Evolutionary conservation across 2,797 vertebrate species (phyloP).

Genomic region (Sebastes nivosus): DNA sequence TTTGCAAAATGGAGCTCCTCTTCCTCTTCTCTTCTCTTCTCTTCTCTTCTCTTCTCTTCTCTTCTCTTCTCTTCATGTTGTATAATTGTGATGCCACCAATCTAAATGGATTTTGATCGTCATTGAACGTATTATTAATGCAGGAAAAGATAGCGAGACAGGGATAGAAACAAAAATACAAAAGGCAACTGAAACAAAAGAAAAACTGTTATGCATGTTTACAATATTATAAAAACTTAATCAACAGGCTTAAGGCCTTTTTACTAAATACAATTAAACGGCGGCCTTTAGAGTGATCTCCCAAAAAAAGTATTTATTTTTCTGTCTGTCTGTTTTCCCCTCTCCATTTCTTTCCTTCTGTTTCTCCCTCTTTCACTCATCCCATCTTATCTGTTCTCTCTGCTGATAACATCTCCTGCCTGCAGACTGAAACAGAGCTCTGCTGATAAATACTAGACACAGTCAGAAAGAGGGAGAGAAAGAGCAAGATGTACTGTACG

Average conservation of each 20-base stretch:
- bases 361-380: constrained; percentile 53
- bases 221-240: constrained; percentile 1
- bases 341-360: not conserved
- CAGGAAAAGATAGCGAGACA: not conserved
- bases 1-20: constrained; percentile 16
- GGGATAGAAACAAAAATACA: not conserved
- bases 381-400: constrained; percentile 61
- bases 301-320: constrained; percentile 3
- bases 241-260: constrained; percentile 7
- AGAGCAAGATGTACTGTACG: constrained; percentile 2
- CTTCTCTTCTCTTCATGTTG: not conserved
- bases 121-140: constrained; percentile 11
- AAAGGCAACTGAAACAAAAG: not conserved
- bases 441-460: constrained; percentile 62
- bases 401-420: constrained; percentile 62
- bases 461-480: constrained; percentile 16
- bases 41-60: constrained; percentile 1
- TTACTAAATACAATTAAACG: too few species aligned
- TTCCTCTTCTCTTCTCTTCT: not conserved
- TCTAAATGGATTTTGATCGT: constrained; percentile 11
- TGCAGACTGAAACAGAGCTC: constrained; percentile 66
- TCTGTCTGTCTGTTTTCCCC: not conserved
- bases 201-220: not conserved
- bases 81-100: not conserved
- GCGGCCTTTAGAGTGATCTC: not conserved